Evolutionary conservation across 2,888 invertebrate species (phyloP), one percentile per base, ranked within the genome.

Genomic region (Leptura quadrifasciata): DNA sequence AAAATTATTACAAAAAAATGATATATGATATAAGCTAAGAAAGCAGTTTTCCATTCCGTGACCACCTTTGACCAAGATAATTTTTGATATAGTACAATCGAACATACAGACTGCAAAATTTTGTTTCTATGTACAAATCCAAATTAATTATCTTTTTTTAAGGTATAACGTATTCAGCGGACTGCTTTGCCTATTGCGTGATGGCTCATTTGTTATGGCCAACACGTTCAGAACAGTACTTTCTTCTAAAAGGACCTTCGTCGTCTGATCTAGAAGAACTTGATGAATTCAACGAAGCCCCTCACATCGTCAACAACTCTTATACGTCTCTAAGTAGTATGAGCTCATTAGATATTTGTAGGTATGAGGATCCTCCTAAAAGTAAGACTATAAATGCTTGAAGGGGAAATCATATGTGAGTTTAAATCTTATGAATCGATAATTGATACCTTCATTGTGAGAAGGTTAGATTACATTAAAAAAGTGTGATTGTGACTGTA

Each of bases 201-300:
- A 96, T 98, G 95, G 95, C 98, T 0, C 98, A 98, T 88, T 91
- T 99, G 79, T 91, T 99, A 78, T 99, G 98, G 98, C 98, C 98
- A 54, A 97, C 96, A 70, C 92, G 97, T 71, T 96, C 96, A 52
- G 97, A 97, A 84, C 96, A 97, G 88, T 98, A 97, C 90, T 94
- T 98, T 86, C 90, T 97, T 74, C 90, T 97, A 47, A 94, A 96
- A 47, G 94, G 94, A 57, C 91, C 93, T 74, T 93, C 93, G 76
- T 93, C 93, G 85, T 93, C 93, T 83, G 94, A 94, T 79, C 91
- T 93, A 83, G 97, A 97, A 85, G 97, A 97, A 88, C 89, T 97
- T 73, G 96, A 97, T 85, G 96, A 97, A 88, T 97, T 97, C 89
- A 96, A 96, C 88, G 96, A 97, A 88, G 96, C 97, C 1, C 96